phyloP scores from a whole-genome alignment of 2,113 vertebrate genomes.

The Alaudala cheleensis region DNA sequence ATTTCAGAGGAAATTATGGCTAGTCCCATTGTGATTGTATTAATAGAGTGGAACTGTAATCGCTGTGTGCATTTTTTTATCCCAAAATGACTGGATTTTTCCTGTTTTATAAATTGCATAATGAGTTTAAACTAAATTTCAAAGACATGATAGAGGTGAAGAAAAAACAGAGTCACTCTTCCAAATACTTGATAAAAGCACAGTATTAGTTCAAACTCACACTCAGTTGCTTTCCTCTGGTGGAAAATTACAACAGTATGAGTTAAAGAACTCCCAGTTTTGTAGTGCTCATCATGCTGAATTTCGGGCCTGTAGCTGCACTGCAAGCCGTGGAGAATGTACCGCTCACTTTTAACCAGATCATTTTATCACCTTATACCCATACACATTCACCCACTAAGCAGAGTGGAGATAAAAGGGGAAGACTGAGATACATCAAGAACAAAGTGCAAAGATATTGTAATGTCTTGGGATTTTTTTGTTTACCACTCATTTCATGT shows the following conservation, averaged over 20 bases:
- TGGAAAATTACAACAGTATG: background rate
- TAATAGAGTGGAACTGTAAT: background rate
- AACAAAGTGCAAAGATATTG: background rate
- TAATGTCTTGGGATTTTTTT: background rate
- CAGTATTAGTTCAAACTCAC: background rate
- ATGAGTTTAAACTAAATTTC: background rate
- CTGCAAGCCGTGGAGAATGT: background rate
- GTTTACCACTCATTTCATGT: background rate
- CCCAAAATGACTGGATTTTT: background rate
- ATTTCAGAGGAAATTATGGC: background rate
- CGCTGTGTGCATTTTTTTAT: background rate
- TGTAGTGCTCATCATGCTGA: background rate
- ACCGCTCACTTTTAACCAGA: background rate
- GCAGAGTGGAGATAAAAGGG: background rate
- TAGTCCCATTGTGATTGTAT: background rate
- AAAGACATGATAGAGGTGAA: background rate
- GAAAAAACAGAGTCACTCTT: background rate
- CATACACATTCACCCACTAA: background rate
- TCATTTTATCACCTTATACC: background rate
- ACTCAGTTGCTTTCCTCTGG: background rate
- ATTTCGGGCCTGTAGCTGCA: background rate
- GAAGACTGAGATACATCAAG: background rate
- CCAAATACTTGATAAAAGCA: background rate
- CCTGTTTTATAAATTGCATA: background rate
- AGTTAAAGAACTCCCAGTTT: background rate